Conservation (phyloP, 2,888 invertebrate genomes). For the Caenorhabditis virilis region DNA sequence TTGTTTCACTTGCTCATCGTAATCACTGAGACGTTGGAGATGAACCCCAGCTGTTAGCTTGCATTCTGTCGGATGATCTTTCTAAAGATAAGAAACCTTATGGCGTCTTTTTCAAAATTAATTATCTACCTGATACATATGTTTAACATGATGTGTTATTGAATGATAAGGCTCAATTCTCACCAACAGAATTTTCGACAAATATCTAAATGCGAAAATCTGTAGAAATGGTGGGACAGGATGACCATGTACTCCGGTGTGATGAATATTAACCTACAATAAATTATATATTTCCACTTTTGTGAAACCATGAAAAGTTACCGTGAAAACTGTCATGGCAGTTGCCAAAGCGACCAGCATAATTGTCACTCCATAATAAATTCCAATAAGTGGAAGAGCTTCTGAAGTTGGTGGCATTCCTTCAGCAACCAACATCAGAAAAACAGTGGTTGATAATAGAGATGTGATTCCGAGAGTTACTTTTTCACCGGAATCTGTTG, state of each 20-base stretch:
- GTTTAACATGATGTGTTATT: conserved; percentile 63
- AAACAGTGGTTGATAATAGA: conserved; percentile 85
- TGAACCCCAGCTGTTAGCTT: conserved; percentile 23
- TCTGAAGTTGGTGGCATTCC: conserved; percentile 82
- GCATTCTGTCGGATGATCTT: conserved; percentile 40
- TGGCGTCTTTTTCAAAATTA: not conserved
- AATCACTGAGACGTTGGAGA: conserved; percentile 15
- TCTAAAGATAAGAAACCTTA: conserved; percentile 13
- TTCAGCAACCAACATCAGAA: conserved; percentile 85
- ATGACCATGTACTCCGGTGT: conserved; percentile 63
- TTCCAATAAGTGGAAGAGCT: conserved; percentile 81
- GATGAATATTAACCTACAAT: no score
- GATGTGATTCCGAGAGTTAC: conserved; percentile 84
- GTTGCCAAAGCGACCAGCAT: conserved; percentile 72
- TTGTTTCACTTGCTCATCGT: conserved; percentile 6
- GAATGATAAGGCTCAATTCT: conserved; percentile 63
- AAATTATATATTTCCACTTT: no score
- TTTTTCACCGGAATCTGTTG: conserved; percentile 85
- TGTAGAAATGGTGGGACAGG: conserved; percentile 63
- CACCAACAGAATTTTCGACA: conserved; percentile 60
- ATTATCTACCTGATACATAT: conserved; percentile 54
- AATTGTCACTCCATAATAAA: conserved; percentile 75
- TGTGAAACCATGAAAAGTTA: conserved; percentile 81
- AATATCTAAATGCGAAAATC: conserved; percentile 58
- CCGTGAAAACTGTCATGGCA: conserved; percentile 79